Base-by-base conservation (phyloP, 2,113 vertebrate species). In the Daubentonia madagascariensis region DNA sequence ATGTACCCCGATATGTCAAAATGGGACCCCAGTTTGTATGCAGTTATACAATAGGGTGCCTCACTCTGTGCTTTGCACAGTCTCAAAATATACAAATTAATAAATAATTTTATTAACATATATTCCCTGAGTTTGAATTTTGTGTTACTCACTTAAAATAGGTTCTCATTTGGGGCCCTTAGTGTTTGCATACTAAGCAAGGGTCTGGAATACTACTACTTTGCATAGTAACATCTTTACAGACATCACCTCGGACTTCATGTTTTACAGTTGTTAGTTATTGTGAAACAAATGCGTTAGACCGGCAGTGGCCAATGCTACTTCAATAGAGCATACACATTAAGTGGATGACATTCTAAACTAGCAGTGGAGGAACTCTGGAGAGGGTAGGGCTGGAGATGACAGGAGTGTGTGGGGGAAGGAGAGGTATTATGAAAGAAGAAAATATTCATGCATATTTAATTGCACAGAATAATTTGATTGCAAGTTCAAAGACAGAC, bases 401-500 rank as follows among this genome's bases (percentile, higher is more conserved):
- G 43, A 57, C 50, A 70, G 81, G 50, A 76, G 32, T 72, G 18
- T 65, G n/a, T n/a, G 9, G 78, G 52, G 17, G 30, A 23, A 61
- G 37, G n/a, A 92, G 16, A 23, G 37, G 16, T 88, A 4, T 94
- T 89, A 61, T 20, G 43, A 89, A 91, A 67, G 63, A 81, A 86
- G 73, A 93, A 86, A 85, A 96, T 83, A 75, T 70, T 89, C 75
- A 65, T 87, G 50, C 20, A 76, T 59, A 95, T 97, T 97, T 97
- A 96, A 96, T 96, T 96, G 79, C 79, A 78, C 67, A 80, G 65
- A 81, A 96, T 91, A 93, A 97, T 93, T 93, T 97, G 91, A 95
- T 96, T 91, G 57, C 54, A 95, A 94, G 68, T 96, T 97, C 89
- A 76, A 91, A 95, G 89, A 93, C 54, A 94, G 20, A 65, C 89